These are phyloP conservation scores for Rhizomys pruinosus DNA, from an alignment of 2,113 vertebrate genomes.

Conservation along the genomic window DNA sequence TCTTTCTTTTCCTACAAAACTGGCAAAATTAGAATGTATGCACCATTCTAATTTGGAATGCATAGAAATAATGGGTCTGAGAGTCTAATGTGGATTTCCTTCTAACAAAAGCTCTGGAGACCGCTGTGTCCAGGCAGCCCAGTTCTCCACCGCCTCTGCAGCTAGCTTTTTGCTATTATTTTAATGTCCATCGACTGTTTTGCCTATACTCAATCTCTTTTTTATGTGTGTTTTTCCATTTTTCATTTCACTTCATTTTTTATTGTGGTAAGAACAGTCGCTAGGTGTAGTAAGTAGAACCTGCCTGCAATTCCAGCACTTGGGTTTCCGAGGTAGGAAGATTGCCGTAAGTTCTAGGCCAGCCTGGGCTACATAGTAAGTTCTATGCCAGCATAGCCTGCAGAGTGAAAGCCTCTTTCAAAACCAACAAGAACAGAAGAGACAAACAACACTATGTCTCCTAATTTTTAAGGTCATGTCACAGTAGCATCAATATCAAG, in stretches of 20 bases:
- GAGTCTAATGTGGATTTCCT: not conserved
- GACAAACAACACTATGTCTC: not conserved
- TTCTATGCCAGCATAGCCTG: not conserved
- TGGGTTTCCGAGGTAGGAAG: too few species aligned
- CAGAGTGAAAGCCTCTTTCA: not conserved
- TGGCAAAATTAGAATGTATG: not conserved
- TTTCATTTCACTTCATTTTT: not conserved
- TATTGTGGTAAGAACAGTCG: not conserved
- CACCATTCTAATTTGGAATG: not conserved
- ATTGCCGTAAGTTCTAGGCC: not conserved
- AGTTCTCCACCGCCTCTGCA: not conserved
- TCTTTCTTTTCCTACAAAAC: not conserved
- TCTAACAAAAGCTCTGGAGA: not conserved
- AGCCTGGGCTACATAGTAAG: too few species aligned
- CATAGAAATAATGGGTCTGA: not conserved
- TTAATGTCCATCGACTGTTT: not conserved
- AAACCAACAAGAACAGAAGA: not conserved
- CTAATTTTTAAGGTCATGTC: not conserved
- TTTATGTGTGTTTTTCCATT: not conserved
- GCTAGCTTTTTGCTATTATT: not conserved
- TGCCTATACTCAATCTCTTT: not conserved
- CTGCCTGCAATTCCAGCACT: not conserved
- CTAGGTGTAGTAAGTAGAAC: not conserved
- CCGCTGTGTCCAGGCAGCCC: not conserved
- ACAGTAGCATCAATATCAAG: not conserved